Evolutionary conservation across 2,888 invertebrate genomes (phyloP).

Genomic region (Parapristionchus giblindavisi): DNA sequence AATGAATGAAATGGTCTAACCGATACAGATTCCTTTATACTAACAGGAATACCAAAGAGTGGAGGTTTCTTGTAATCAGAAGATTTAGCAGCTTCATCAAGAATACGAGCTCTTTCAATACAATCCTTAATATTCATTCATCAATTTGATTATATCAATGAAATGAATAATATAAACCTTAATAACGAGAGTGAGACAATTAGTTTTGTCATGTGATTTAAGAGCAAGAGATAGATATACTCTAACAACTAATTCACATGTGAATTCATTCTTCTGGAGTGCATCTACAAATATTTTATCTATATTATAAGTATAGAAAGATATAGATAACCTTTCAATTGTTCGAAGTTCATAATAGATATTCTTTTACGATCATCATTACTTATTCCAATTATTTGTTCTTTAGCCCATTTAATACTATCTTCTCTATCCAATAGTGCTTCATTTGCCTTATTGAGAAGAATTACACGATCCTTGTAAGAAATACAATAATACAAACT

Average conservation of each 20-base stretch:
- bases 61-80: conserved; percentile 40
- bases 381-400: not conserved
- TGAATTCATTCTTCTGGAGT: not conserved
- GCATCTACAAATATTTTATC: no score
- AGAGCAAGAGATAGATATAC: conserved; percentile 1
- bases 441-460: no score
- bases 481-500: no score
- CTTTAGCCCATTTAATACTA: conserved; percentile 8
- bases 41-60: conserved; percentile 52
- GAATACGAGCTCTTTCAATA: conserved; percentile 38
- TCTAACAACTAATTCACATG: not conserved
- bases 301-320: no score
- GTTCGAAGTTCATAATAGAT: not conserved
- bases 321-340: not conserved
- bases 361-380: not conserved
- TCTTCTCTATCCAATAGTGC: not conserved
- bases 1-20: not conserved
- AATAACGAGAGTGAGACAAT: not conserved
- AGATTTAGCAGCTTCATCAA: conserved; percentile 37
- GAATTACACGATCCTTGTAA: no score
- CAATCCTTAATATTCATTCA: no score
- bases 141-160: no score
- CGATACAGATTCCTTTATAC: conserved; percentile 45
- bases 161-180: no score
- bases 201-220: conserved; percentile 7